A percentile compares a stretch with the other conserved stretches of the same genome.
Conservation (phyloP, 2,888 invertebrate genomes). For the Cheilosia grossa region DNA sequence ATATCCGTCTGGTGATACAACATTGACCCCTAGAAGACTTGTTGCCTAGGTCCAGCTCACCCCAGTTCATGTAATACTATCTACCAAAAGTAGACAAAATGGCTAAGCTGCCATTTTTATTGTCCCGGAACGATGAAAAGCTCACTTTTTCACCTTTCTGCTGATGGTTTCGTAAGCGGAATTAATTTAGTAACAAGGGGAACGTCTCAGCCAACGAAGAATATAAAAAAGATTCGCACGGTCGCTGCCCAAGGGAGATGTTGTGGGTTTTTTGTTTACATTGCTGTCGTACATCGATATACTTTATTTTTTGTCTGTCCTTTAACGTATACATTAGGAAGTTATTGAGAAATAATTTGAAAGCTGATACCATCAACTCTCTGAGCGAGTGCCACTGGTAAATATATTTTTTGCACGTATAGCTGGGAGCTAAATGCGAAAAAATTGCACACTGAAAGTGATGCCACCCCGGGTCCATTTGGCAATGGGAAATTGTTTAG, state of each 20-base stretch:
- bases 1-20: constrained; percentile 30
- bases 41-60: neutral
- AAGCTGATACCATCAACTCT: neutral
- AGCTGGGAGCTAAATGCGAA: neutral
- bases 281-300: neutral
- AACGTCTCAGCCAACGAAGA: neutral
- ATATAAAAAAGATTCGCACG: constrained; percentile 21
- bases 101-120: constrained; percentile 61
- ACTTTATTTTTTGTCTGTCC: neutral
- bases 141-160: constrained; percentile 40
- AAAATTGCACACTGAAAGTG: neutral
- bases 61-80: neutral
- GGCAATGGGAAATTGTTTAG: constrained; percentile 5
- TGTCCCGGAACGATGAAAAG: constrained; percentile 14
- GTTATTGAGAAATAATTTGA: neutral
- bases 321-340: neutral
- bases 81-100: constrained; percentile 46
- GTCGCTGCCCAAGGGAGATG: neutral
- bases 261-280: neutral
- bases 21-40: constrained; percentile 32
- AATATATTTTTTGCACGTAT: neutral
- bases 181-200: constrained; percentile 21
- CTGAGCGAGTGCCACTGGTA: neutral
- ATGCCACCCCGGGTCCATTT: constrained; percentile 4
- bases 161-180: constrained; percentile 27